Percentiles rank a stretch among this genome's conserved stretches.
These are phyloP conservation scores for Benthochromis sp. DNA, from an alignment of 2,113 vertebrate species.

Conservation along the genomic window DNA sequence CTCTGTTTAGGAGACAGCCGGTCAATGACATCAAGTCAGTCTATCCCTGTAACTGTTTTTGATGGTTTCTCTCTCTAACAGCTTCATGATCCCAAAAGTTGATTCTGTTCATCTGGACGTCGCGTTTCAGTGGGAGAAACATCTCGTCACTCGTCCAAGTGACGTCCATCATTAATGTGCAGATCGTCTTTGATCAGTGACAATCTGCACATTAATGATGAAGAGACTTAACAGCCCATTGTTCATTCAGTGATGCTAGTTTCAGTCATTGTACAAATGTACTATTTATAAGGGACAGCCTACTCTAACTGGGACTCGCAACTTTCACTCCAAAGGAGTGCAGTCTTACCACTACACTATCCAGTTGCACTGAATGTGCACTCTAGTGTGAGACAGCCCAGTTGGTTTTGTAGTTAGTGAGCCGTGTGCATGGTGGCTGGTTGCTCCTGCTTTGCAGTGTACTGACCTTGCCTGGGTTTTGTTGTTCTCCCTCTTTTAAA, in stretches of 20 bases:
- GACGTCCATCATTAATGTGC: neutral
- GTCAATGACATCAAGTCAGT: constrained; percentile 74
- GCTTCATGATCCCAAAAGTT: neutral
- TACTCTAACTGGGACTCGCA: rapidly evolving
- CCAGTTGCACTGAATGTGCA: neutral
- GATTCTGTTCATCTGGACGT: neutral
- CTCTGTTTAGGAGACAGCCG: constrained; percentile 62
- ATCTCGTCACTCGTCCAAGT: neutral
- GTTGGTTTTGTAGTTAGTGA: neutral
- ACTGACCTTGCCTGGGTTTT: rapidly evolving
- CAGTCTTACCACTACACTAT: neutral
- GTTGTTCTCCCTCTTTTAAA: neutral
- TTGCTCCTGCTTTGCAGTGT: neutral
- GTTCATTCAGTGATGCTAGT: neutral
- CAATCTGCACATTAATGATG: rapidly evolving
- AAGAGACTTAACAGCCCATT: neutral
- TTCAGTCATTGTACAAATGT: neutral
- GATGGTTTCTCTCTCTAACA: neutral
- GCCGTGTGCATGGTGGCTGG: neutral
- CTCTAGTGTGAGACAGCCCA: neutral
- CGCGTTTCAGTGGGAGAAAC: neutral
- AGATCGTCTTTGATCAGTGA: neutral
- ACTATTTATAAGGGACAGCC: neutral
- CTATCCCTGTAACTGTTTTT: neutral
- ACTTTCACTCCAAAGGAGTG: neutral